Percentiles rank a stretch among this genome's conserved stretches.
Conservation (phyloP, 2,113 vertebrate species). For the Rhadina sibilatrix region DNA sequence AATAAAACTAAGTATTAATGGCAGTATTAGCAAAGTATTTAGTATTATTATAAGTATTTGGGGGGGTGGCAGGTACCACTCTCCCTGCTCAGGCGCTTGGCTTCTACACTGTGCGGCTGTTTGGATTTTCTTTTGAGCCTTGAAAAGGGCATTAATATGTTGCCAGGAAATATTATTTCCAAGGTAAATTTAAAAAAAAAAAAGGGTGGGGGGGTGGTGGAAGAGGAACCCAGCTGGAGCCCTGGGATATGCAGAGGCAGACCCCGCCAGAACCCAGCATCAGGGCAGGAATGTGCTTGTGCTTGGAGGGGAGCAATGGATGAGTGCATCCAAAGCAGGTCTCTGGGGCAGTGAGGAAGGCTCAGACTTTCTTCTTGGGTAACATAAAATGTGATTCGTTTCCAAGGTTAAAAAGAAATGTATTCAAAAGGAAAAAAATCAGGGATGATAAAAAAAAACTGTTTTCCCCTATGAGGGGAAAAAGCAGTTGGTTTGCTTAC, state of each 20-base stretch:
- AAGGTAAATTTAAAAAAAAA: slow-evolving; percentile 11
- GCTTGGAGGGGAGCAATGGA: neutral
- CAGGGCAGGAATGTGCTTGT: neutral
- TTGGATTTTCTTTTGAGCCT: slow-evolving; percentile 11
- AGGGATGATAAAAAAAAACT: neutral
- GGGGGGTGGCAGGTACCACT: neutral
- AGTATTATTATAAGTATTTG: slow-evolving; percentile 28
- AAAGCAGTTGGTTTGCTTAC: neutral
- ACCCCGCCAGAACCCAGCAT: rapidly evolving
- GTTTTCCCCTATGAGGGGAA: neutral
- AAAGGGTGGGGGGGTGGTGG: too few species aligned
- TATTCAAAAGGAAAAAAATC: neutral
- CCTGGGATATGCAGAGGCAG: neutral
- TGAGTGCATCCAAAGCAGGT: rapidly evolving
- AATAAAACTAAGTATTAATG: neutral
- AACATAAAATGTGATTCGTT: neutral
- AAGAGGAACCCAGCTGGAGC: neutral
- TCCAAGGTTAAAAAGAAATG: neutral
- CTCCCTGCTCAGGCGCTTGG: neutral
- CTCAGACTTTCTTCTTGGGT: neutral
- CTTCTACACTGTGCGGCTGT: neutral
- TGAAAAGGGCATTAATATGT: slow-evolving; percentile 56
- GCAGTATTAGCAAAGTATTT: neutral
- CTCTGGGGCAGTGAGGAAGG: neutral
- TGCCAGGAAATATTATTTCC: slow-evolving; percentile 62